Percentiles rank a stretch among this genome's conserved stretches.
Conservation (phyloP, 2,113 vertebrate genomes). For the Pelmatolapia mariae region DNA sequence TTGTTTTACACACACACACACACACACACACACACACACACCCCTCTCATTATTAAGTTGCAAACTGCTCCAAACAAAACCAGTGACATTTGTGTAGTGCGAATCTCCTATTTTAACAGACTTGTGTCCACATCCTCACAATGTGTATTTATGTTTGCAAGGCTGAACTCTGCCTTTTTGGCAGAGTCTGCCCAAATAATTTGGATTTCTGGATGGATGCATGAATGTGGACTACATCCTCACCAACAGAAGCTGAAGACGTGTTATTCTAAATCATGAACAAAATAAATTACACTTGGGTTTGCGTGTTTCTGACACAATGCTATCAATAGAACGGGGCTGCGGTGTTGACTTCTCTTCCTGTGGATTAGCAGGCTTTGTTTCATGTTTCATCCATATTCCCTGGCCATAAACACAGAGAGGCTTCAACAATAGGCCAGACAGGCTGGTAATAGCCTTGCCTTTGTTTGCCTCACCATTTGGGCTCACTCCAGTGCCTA, state of each 20-base stretch:
- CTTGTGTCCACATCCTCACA: not conserved
- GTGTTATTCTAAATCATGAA: slow-evolving; percentile 42
- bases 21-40: not conserved
- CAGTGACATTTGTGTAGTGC: not conserved
- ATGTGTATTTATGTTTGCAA: slow-evolving; percentile 34
- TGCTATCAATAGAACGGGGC: slow-evolving; percentile 53
- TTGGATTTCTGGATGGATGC: slow-evolving; percentile 35
- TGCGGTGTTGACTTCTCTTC: slow-evolving; percentile 62
- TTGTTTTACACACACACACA: not conserved
- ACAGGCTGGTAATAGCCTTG: slow-evolving; percentile 69
- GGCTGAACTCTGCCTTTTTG: slow-evolving; percentile 26
- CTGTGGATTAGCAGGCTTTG: slow-evolving; percentile 66
- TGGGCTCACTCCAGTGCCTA: slow-evolving; percentile 68
- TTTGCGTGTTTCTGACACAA: slow-evolving; percentile 59
- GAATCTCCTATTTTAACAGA: not conserved
- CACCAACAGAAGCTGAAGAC: slow-evolving; percentile 3
- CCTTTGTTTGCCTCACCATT: slow-evolving; percentile 71
- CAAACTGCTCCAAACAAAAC: not conserved
- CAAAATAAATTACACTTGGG: slow-evolving; percentile 65
- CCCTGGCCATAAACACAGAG: slow-evolving; percentile 64
- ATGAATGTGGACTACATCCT: not conserved
- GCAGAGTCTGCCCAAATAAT: slow-evolving; percentile 41
- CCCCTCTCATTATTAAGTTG: not conserved
- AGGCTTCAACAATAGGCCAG: slow-evolving; percentile 66
- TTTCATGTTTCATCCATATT: slow-evolving; percentile 74